These are phyloP conservation scores for Addax nasomaculatus DNA, from an alignment of 2,113 vertebrate species.

Conservation along the genomic window DNA sequence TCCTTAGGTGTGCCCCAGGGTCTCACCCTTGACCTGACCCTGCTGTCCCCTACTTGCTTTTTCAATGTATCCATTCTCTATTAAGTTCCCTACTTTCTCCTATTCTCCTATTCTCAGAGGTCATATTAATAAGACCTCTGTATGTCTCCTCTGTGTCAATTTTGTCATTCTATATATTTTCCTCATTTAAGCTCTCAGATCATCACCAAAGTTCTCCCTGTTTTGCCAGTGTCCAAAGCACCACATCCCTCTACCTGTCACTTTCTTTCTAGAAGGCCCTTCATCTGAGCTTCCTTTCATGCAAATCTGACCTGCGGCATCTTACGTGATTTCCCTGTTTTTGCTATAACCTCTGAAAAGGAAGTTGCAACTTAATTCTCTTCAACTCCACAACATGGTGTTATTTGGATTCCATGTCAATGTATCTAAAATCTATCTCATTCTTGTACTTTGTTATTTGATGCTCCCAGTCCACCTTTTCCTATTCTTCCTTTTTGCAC, in stretches of 20 bases:
- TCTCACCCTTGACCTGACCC: background rate
- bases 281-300: background rate
- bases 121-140: background rate
- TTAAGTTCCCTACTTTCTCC: background rate
- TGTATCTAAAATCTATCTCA: background rate
- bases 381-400: background rate
- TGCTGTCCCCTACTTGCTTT: background rate
- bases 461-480: background rate
- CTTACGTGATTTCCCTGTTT: background rate
- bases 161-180: background rate
- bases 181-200: background rate
- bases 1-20: background rate
- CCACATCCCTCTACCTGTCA: background rate
- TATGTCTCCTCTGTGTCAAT: background rate
- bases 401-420: background rate
- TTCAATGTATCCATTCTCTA: background rate
- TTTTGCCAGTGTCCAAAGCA: background rate
- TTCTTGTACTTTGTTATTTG: background rate
- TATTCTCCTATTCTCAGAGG: background rate
- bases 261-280: background rate
- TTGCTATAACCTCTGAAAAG: background rate
- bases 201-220: background rate
- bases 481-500: background rate
- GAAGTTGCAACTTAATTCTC: background rate
- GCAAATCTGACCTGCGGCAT: background rate